Evolutionary conservation across 2,113 vertebrate genomes (phyloP), one percentile per base, ranked within the genome.

Genomic region (Aphyosemion australe): DNA sequence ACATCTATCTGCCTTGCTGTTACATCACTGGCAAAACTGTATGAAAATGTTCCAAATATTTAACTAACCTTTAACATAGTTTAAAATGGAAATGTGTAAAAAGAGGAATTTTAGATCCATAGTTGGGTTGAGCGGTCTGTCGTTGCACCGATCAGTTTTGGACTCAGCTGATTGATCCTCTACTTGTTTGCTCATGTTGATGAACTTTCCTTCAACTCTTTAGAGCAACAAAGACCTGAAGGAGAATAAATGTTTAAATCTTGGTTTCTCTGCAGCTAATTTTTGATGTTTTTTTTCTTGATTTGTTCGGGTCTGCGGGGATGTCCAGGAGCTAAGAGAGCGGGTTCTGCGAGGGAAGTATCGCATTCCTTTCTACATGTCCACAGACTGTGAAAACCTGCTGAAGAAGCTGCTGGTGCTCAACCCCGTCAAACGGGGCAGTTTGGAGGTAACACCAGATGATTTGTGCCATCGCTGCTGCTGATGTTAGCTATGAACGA

Each of bases 301-400:
- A 26, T 26, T 26, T 26, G 26, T 26, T 2, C 5, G 1, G 26
- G 26, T 26, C 5, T 26, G 26, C 26, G 26, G 26, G 26, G 76
- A 11, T 66, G 16, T 84, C 49, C 68, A 98, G 97, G 97, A 99
- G 80, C 91, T 99, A 61, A 93, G 97, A 80, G 97, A 99, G 76
- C 91, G 97, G 57, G 97, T 99, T 41, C 88, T 99, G 51, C 87
- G 96, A 16, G 97, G 97, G 48, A 98, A 99, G 84, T 99, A 99
- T 77, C 96, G 97, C n/a, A 98, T 99, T 82, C 97, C 97, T 0
- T 99, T 98, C 93, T 99, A 99, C 70, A 98, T 99, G 97, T 99
- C 97, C 83, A 99, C 96, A 58, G 97, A 99, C 95, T 99, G 97
- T 92, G 97, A 99, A 93, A 99, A 99, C 87, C 93, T 99, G 4